A percentile compares a stretch with the other conserved stretches of the same genome.
These are phyloP conservation scores for Scotopteryx bipunctaria DNA, from an alignment of 2,888 invertebrate species.

Conservation along the genomic window DNA sequence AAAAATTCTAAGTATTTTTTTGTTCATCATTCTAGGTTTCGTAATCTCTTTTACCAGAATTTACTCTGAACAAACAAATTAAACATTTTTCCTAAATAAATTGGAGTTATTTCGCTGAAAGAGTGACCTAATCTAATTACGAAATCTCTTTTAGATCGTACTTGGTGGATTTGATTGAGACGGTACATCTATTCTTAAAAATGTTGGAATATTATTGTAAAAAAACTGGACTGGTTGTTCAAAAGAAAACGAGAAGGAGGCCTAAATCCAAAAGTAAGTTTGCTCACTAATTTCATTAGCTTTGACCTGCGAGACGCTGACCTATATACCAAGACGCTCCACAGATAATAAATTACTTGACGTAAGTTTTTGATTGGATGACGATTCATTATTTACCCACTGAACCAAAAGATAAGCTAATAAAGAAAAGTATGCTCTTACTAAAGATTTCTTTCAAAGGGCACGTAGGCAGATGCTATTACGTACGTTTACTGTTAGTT, in stretches of 20 bases:
- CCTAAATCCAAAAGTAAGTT: slow-evolving; percentile 78
- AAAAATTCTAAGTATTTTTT: too few relatives aligned
- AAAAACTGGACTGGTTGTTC: slow-evolving; percentile 86
- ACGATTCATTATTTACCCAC: slow-evolving; percentile 31
- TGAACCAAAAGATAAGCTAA: slow-evolving; percentile 27
- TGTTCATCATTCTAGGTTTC: not conserved
- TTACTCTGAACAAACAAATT: not conserved
- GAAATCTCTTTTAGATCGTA: slow-evolving; percentile 84
- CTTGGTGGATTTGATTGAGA: slow-evolving; percentile 93
- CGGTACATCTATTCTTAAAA: slow-evolving; percentile 95
- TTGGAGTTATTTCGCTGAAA: slow-evolving; percentile 5
- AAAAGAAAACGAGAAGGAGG: slow-evolving; percentile 83
- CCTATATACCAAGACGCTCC: slow-evolving; percentile 25
- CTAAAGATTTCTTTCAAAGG: slow-evolving; percentile 17
- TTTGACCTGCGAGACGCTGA: slow-evolving; percentile 22
- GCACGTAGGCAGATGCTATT: too few relatives aligned
- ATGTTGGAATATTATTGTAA: slow-evolving; percentile 91
- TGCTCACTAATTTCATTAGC: slow-evolving; percentile 35
- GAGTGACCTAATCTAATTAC: slow-evolving; percentile 15
- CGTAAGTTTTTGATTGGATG: slow-evolving; percentile 37
- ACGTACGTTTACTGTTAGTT: too few relatives aligned
- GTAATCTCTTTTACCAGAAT: not conserved
- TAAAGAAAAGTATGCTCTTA: slow-evolving; percentile 22
- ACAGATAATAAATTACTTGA: slow-evolving; percentile 35
- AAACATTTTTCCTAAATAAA: slow-evolving; percentile 2